phyloP scores from a whole-genome alignment of 1,140 invertebrate genomes.

The Ctenoplectra terminalis region DNA sequence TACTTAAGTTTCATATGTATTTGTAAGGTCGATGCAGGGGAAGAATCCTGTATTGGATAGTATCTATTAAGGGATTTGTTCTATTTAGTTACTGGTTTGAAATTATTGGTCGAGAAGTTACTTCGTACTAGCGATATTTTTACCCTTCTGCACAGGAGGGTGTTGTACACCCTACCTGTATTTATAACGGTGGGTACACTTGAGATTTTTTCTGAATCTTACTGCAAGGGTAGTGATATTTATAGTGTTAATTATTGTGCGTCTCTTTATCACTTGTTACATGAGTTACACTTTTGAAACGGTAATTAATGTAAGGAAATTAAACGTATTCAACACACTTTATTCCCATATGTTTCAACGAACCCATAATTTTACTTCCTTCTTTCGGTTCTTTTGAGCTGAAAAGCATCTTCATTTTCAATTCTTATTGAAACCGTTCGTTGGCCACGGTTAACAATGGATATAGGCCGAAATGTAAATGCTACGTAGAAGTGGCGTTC shows the following conservation, averaged over 20 bases:
- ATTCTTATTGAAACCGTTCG: constrained; percentile 2
- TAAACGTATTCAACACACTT: too few species aligned
- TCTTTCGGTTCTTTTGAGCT: background rate
- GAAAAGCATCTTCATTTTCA: background rate
- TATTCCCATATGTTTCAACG: too few species aligned
- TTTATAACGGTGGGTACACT: background rate
- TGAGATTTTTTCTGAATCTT: background rate
- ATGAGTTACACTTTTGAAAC: too few species aligned
- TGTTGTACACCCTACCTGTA: constrained; percentile 7
- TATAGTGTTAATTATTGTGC: background rate
- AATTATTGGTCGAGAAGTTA: background rate
- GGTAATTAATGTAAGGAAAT: too few species aligned
- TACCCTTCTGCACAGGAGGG: background rate
- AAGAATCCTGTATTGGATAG: background rate
- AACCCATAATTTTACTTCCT: background rate
- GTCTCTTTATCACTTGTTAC: background rate
- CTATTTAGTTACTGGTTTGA: background rate
- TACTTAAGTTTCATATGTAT: background rate
- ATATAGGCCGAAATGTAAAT: constrained; percentile 36
- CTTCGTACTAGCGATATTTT: background rate
- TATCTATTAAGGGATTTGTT: background rate
- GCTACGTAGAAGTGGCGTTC: constrained; percentile 11
- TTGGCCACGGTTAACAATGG: constrained; percentile 25
- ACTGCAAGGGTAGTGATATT: background rate
- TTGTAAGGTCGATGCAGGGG: background rate